Conservation (phyloP, 2,113 vertebrate genomes). For the Scatophagus argus region DNA sequence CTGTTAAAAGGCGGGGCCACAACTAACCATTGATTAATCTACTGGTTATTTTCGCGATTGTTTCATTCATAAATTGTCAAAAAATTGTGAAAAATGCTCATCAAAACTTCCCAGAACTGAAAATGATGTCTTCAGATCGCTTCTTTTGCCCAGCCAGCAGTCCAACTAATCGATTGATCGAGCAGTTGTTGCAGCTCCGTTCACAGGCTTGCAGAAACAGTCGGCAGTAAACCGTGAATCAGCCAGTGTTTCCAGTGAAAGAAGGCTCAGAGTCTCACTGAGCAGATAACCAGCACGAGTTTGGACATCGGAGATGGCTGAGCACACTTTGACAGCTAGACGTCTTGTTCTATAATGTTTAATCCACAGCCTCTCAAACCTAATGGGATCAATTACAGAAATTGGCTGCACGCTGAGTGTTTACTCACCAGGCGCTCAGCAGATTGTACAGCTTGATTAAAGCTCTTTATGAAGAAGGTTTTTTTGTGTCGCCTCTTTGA, state of each 20-base stretch:
- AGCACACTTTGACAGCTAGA: conserved; percentile 22
- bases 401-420: conserved; percentile 50
- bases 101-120: too few relatives aligned
- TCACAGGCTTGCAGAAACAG: neutral
- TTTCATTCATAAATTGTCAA: too few relatives aligned
- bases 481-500: conserved; percentile 7
- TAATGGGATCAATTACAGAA: conserved; percentile 71
- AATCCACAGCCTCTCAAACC: conserved; percentile 52
- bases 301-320: conserved; percentile 33
- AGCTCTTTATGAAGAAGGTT: conserved; percentile 43
- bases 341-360: conserved; percentile 57
- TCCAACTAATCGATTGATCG: too few relatives aligned
- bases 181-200: too few relatives aligned
- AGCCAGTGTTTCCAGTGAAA: neutral
- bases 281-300: conserved; percentile 1
- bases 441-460: conserved; percentile 27
- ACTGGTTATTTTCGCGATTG: too few relatives aligned
- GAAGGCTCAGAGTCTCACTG: conserved; percentile 1
- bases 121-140: too few relatives aligned
- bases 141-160: too few relatives aligned
- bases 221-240: too few relatives aligned
- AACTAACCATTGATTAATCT: too few relatives aligned
- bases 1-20: too few relatives aligned
- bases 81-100: too few relatives aligned
- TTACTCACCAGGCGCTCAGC: conserved; percentile 31